phyloP scores from a whole-genome alignment of 2,888 invertebrate species.

The Craniophora ligustri region DNA sequence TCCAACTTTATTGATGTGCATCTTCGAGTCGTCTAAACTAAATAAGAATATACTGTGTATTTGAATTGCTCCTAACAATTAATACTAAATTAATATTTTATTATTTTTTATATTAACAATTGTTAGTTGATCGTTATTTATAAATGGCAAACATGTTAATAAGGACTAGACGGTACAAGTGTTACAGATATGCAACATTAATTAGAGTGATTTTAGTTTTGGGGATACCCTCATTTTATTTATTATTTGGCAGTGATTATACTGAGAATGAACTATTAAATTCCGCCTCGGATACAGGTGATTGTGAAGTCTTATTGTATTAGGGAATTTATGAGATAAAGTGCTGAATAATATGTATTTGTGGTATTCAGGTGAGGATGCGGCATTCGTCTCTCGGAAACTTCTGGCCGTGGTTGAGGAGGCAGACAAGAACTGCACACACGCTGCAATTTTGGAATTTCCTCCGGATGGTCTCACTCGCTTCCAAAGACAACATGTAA shows the following conservation, averaged over 20 bases:
- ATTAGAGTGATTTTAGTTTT: conserved; percentile 75
- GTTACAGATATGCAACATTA: conserved; percentile 66
- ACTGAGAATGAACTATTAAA: conserved; percentile 19
- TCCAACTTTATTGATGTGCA: conserved; percentile 58
- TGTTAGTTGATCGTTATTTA: conserved; percentile 32
- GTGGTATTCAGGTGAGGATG: conserved; percentile 37
- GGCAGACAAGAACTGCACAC: conserved; percentile 89
- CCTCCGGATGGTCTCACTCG: conserved; percentile 92
- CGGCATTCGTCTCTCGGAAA: conserved; percentile 59
- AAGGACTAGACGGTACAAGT: conserved; percentile 76
- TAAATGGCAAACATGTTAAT: conserved; percentile 83
- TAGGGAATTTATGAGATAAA: neutral
- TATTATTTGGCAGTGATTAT: conserved; percentile 49
- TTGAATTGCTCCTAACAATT: no score
- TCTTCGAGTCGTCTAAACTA: conserved; percentile 55
- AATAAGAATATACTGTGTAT: conserved; percentile 76
- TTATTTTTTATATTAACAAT: conserved; percentile 14
- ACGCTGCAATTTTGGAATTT: conserved; percentile 93
- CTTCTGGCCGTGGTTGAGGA: conserved; percentile 65
- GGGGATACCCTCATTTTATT: conserved; percentile 73
- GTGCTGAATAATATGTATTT: conserved; percentile 9
- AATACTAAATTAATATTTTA: no score
- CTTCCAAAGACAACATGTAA: conserved; percentile 88
- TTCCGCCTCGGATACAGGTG: conserved; percentile 55
- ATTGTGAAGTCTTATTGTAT: conserved; percentile 8